Evolutionary conservation across 2,888 invertebrate species (phyloP), one percentile per base, ranked within the genome.

Genomic region (Campoplex capitator): DNA sequence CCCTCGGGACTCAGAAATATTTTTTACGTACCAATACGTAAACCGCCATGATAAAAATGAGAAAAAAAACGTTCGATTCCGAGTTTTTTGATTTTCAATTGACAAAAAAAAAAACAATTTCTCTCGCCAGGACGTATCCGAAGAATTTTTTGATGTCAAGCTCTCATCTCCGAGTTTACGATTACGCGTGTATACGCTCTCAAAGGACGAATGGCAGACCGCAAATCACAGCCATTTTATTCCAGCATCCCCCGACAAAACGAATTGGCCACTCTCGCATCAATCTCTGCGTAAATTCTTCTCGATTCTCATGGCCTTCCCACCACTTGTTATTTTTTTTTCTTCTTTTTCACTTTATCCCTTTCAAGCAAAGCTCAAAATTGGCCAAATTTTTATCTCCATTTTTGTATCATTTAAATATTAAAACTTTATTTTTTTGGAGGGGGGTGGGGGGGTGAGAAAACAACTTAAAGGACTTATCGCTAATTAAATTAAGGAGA

Each of bases 161-260:
- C 32, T 16, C 9, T 54, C n/a, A 54, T 54, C 16, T 23, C 45
- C 58, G 23, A 0, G 42, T 54, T 38, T 65, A 73, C 48, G 35
- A 58, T 2, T 11, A 58, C 58, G 16, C 35, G 35, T 73, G n/a
- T 45, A 78, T 85, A 38, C 48, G 51, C 76, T 45, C 48, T 84
- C 78, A 82, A 71, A 67, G 87, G 75, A 84, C 82, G 48, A 79
- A 79, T 71, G 62, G 83, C 84, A 80, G 88, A 88, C 89, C 87
- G 84, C 88, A 89, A 89, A 90, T 91, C 92, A 91, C 92, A 90
- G 92, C 92, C 93, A 93, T 93, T 92, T 91, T 92, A 91, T 89
- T 84, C 83, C 42, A 77, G 79, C 65, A 75, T 56, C 71, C 85
- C 58, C 77, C 42, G 32, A 76, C 78, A 76, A 83, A 83, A 62